These are phyloP conservation scores for Styela plicata DNA, from an alignment of 23 tunicate genomes.

Conservation along the genomic window DNA sequence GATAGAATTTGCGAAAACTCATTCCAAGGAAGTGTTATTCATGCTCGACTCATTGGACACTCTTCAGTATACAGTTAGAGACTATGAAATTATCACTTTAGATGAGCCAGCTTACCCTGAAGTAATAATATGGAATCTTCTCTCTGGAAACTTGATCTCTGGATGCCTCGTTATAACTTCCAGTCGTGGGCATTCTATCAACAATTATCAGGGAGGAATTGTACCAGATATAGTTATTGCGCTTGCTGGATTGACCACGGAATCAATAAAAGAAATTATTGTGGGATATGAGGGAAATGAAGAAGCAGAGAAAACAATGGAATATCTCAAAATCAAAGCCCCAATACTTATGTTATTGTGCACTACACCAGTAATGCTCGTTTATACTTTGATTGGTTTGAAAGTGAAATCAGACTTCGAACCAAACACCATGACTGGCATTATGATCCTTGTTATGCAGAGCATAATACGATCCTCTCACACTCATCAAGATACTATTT, in stretches of 20 bases:
- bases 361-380: slow-evolving; percentile 3
- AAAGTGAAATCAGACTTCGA: not conserved
- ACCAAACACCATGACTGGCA: slow-evolving; percentile 11
- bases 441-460: not conserved
- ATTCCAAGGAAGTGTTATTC: slow-evolving; percentile 4
- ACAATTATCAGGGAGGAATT: not conserved
- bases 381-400: not conserved
- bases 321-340: not conserved
- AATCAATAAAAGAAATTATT: slow-evolving; percentile 4
- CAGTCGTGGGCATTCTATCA: slow-evolving; percentile 4
- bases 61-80: not conserved
- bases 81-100: not conserved
- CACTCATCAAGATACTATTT: not conserved
- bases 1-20: not conserved
- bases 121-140: not conserved
- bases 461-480: not conserved
- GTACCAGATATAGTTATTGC: not conserved
- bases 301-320: slow-evolving; percentile 2
- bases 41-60: slow-evolving; percentile 11
- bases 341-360: not conserved
- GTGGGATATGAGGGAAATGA: not conserved
- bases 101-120: slow-evolving; percentile 1
- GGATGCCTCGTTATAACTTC: not conserved
- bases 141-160: not conserved
- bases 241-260: slow-evolving; percentile 10